Conservation (phyloP, 1,140 invertebrate genomes). For the Gerris buenoi region DNA sequence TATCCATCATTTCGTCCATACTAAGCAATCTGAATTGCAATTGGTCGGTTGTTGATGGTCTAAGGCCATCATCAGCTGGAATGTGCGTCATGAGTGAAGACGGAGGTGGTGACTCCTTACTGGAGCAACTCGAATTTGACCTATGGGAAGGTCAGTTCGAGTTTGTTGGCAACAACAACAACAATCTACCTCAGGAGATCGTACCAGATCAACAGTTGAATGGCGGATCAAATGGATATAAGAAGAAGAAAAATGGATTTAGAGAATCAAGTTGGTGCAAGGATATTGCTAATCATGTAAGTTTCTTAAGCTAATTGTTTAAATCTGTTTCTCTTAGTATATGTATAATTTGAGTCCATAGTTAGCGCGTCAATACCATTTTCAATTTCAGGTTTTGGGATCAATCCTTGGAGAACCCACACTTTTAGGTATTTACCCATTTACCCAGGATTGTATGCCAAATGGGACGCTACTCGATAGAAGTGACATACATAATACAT, state of each 20-base stretch:
- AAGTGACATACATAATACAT: too few species aligned
- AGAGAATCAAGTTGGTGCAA: conserved; percentile 40
- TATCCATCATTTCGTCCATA: too few species aligned
- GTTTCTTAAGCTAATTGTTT: conserved; percentile 14
- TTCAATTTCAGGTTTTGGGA: too few species aligned
- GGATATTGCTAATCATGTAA: conserved; percentile 38
- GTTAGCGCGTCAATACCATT: too few species aligned
- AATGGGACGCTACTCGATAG: too few species aligned
- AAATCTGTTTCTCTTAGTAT: background rate
- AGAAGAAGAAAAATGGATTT: conserved; percentile 33
- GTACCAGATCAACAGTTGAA: background rate
- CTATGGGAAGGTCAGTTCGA: conserved; percentile 77
- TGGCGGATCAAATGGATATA: background rate
- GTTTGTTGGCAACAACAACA: conserved; percentile 33
- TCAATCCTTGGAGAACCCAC: too few species aligned
- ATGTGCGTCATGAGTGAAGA: background rate
- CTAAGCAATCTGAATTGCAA: too few species aligned
- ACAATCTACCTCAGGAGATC: conserved; percentile 14
- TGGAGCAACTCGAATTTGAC: conserved; percentile 48
- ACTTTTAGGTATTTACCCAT: too few species aligned
- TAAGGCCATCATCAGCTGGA: background rate
- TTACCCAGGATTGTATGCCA: too few species aligned
- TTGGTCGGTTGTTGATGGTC: background rate
- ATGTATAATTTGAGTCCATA: background rate
- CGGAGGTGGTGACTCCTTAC: background rate